Evolutionary conservation across 2,888 invertebrate genomes (phyloP).

Genomic region (Synergus itoensis): DNA sequence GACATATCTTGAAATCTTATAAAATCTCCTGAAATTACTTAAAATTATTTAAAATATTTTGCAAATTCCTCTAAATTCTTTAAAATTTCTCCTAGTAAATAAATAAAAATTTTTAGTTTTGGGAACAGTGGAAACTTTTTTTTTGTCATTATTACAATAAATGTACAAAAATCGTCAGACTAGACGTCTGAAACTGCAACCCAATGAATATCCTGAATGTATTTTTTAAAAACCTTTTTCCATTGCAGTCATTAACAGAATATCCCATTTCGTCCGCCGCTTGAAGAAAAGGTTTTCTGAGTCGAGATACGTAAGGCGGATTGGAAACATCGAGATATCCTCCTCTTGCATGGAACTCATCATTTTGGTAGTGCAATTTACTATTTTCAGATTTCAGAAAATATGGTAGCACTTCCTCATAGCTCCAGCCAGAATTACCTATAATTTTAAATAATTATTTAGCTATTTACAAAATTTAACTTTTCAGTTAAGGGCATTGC

Average conservation of each 20-base stretch:
- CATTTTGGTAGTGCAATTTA: constrained; percentile 52
- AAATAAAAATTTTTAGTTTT: too few species aligned
- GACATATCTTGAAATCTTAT: too few species aligned
- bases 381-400: constrained; percentile 89
- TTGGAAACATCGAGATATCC: constrained; percentile 86
- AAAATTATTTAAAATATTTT: too few species aligned
- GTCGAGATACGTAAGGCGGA: constrained; percentile 82
- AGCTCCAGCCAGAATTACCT: constrained; percentile 91
- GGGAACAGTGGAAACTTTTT: too few species aligned
- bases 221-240: constrained; percentile 71
- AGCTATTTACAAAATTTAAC: too few species aligned
- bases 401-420: constrained; percentile 85
- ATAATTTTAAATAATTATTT: constrained; percentile 40
- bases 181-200: too few species aligned
- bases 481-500: too few species aligned
- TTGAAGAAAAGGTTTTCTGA: constrained; percentile 83
- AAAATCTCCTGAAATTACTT: too few species aligned
- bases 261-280: constrained; percentile 86
- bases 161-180: too few species aligned
- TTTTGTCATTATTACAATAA: too few species aligned
- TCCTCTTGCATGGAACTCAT: constrained; percentile 81
- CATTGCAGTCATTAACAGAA: constrained; percentile 85
- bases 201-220: not conserved
- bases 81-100: too few species aligned
- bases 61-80: too few species aligned